phyloP scores from a whole-genome alignment of 1,140 invertebrate genomes.

The Pomacea maculata region DNA sequence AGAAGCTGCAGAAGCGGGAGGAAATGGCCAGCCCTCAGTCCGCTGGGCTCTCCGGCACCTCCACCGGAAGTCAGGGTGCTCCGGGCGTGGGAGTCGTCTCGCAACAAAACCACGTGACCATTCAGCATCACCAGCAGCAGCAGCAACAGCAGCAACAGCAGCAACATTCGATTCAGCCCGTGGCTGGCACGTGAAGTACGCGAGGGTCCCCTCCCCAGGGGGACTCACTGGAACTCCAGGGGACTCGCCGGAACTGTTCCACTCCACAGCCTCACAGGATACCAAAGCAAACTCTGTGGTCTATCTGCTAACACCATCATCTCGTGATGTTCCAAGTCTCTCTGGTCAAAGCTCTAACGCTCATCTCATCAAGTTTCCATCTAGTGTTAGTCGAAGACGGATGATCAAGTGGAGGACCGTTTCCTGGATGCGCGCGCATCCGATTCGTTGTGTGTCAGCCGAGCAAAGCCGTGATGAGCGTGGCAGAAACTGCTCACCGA shows the following conservation, averaged over 20 bases:
- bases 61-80: slow-evolving; percentile 5
- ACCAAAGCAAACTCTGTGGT: too few relatives aligned
- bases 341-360: too few relatives aligned
- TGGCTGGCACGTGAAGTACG: slow-evolving; percentile 8
- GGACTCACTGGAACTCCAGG: too few relatives aligned
- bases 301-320: too few relatives aligned
- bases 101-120: slow-evolving; percentile 23
- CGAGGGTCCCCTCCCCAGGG: too few relatives aligned
- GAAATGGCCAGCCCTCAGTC: slow-evolving; percentile 34
- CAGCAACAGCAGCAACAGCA: slow-evolving; percentile 18
- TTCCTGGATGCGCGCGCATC: background rate
- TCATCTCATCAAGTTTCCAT: too few relatives aligned
- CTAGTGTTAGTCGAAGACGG: too few relatives aligned
- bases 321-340: too few relatives aligned
- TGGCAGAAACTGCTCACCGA: background rate
- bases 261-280: too few relatives aligned
- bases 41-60: slow-evolving; percentile 9
- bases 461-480: too few relatives aligned
- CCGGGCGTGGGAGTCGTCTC: slow-evolving; percentile 1
- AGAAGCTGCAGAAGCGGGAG: slow-evolving; percentile 67
- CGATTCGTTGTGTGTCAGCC: background rate
- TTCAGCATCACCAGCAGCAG: slow-evolving; percentile 18
- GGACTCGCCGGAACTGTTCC: too few relatives aligned
- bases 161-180: background rate
- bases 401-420: background rate